phyloP scores from a whole-genome alignment of 2,888 invertebrate genomes.

The Zygogramma bicolorata region DNA sequence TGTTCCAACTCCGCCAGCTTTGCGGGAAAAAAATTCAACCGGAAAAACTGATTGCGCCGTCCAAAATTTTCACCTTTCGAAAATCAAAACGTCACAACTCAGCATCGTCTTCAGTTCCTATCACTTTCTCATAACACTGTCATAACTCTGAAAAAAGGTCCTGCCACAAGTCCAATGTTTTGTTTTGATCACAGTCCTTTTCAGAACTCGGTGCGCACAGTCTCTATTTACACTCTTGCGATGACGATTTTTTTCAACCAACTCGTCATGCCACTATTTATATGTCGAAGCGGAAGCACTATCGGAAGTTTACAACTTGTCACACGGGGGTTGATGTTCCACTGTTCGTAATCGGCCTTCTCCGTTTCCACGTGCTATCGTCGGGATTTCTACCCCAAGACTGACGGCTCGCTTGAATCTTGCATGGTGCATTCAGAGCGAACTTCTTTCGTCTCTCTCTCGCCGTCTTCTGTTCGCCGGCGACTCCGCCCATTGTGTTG shows the following conservation, averaged over 20 bases:
- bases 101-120: slow-evolving; percentile 26
- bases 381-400: slow-evolving; percentile 72
- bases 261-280: not conserved
- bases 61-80: slow-evolving; percentile 31
- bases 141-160: slow-evolving; percentile 9
- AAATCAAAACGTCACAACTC: slow-evolving; percentile 32
- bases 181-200: slow-evolving; percentile 11
- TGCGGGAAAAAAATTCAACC: slow-evolving; percentile 40
- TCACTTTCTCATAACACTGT: slow-evolving; percentile 30
- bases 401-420: slow-evolving; percentile 62
- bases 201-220: slow-evolving; percentile 16
- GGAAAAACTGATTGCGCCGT: not conserved
- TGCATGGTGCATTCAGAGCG: slow-evolving; percentile 73
- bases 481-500: slow-evolving; percentile 74
- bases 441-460: slow-evolving; percentile 54
- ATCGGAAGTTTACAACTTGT: slow-evolving; percentile 44
- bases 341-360: slow-evolving; percentile 37
- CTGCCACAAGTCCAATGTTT: slow-evolving; percentile 16
- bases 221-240: not conserved
- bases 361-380: slow-evolving; percentile 69
- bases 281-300: slow-evolving; percentile 33
- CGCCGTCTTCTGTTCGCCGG: slow-evolving; percentile 66
- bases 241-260: not conserved
- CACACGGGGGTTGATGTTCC: slow-evolving; percentile 38
- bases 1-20: slow-evolving; percentile 66